phyloP scores from a whole-genome alignment of 2,888 invertebrate species.

The Cacoxenus indagator region DNA sequence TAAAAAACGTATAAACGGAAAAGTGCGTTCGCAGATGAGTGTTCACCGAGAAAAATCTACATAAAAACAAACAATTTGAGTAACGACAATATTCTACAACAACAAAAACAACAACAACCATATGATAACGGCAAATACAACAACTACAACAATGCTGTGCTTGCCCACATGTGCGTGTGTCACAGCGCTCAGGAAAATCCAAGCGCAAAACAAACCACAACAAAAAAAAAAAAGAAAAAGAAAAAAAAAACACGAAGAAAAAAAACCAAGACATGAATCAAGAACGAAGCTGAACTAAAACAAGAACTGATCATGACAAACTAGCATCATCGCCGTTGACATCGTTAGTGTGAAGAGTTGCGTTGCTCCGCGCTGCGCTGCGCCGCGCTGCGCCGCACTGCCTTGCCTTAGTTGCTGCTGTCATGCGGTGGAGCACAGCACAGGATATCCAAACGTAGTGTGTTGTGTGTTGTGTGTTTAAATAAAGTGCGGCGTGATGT shows the following conservation, averaged over 20 bases:
- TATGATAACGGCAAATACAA: too few relatives aligned
- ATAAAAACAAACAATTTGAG: constrained; percentile 16
- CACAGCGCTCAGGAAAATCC: constrained; percentile 37
- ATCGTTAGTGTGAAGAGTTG: not conserved
- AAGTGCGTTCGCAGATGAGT: constrained; percentile 35
- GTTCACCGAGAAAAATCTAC: constrained; percentile 2
- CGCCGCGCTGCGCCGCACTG: not conserved
- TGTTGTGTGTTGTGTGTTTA: constrained; percentile 54
- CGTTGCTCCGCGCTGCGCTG: not conserved
- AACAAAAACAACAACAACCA: too few relatives aligned
- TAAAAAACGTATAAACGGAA: constrained; percentile 29
- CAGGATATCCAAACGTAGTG: not conserved
- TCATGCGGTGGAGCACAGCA: constrained; percentile 1
- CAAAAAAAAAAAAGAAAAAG: constrained; percentile 4
- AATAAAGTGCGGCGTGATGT: constrained; percentile 65
- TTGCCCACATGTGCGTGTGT: constrained; percentile 48
- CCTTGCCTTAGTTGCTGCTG: not conserved
- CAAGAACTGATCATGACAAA: constrained; percentile 35
- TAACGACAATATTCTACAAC: constrained; percentile 17
- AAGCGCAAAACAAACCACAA: constrained; percentile 28
- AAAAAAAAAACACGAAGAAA: not conserved
- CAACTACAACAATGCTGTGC: constrained; percentile 15
- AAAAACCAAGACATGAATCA: too few relatives aligned
- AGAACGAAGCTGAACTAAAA: not conserved
- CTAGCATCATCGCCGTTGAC: not conserved